These are phyloP conservation scores for Xiphophorus couchianus DNA, from an alignment of 2,113 vertebrate species.

Conservation along the genomic window DNA sequence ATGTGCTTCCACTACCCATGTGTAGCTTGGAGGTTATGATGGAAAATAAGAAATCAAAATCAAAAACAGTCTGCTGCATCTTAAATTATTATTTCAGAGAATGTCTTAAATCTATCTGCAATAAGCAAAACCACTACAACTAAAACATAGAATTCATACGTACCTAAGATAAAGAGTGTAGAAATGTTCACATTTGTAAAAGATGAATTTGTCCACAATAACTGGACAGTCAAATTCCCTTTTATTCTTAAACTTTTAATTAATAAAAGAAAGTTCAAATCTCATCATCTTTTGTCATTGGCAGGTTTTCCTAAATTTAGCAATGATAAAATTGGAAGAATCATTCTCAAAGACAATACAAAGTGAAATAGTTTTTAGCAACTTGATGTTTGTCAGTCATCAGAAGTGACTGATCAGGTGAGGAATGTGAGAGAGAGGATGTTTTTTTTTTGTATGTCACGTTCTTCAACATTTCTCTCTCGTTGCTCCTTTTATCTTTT, in stretches of 20 bases:
- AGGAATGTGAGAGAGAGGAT: constrained; percentile 5
- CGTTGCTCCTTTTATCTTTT: constrained; percentile 26
- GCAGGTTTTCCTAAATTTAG: background rate
- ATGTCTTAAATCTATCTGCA: too few relatives aligned
- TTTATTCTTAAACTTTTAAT: background rate
- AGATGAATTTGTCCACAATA: background rate
- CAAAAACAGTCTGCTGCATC: too few relatives aligned
- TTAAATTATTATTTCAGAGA: too few relatives aligned
- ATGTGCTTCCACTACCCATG: too few relatives aligned
- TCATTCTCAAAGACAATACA: background rate
- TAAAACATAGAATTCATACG: too few relatives aligned
- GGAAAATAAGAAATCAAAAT: too few relatives aligned
- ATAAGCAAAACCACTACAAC: too few relatives aligned
- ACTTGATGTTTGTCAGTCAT: constrained; percentile 10
- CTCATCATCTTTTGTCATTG: background rate
- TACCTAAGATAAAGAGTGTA: background rate
- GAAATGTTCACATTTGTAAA: background rate
- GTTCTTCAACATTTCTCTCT: constrained; percentile 32
- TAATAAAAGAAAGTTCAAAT: background rate
- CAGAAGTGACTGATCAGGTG: background rate
- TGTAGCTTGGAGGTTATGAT: too few relatives aligned
- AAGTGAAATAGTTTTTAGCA: background rate
- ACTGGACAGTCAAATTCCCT: background rate
- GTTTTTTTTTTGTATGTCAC: constrained; percentile 23
- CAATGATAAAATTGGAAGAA: background rate